Evolutionary conservation across 1,140 invertebrate species (phyloP), one percentile per base, ranked within the genome.

Genomic region (Panagrolaimus sp.): DNA sequence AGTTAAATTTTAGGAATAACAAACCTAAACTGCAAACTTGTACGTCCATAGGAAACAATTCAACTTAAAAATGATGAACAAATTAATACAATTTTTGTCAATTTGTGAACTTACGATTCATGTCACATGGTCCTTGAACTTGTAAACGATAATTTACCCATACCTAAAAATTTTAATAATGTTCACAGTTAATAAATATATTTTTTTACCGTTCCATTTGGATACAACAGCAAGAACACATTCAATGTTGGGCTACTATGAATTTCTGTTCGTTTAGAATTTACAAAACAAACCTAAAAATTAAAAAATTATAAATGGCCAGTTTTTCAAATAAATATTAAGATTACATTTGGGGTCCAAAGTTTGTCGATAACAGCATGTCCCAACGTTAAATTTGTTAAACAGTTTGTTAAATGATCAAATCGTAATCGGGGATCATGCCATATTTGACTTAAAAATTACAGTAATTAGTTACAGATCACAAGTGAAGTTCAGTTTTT

Each of bases 311-410:
- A n/a, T 24, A 5, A 4, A 58, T 21, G 17, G 14, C 10, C 8
- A 67, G 21, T 28, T 26, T 32, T 1, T 14, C n/a, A 58, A 14
- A 14, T 52, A 66, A 72, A 21, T 76, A 58, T 67, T 76, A n/a
- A n/a, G n/a, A n/a, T n/a, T 7, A 79, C 76, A 68, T 79, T 79
- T 12, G 78, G 78, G 7, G 73, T 73, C 78, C 78, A 79, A 12
- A 79, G 45, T 48, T 69, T 69, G 12, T 80, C 76, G 9, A 79
- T 69, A 44, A 79, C 69, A 43, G 55, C 55, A 68, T 79, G 72
- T 46, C 76, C 72, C 1, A 78, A 47, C 21, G 78, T 80, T 1
- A 80, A 44, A 67, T 80, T 80, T 45, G 70, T 70, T 47, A 79
- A 69, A 73, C 77, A 79, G 21, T 38, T 43, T n/a, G 78, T 73